A percentile compares a stretch with the other conserved stretches of the same genome.
Evolutionary conservation across 2,113 vertebrate genomes (phyloP).

Genomic region (Serinus canaria): DNA sequence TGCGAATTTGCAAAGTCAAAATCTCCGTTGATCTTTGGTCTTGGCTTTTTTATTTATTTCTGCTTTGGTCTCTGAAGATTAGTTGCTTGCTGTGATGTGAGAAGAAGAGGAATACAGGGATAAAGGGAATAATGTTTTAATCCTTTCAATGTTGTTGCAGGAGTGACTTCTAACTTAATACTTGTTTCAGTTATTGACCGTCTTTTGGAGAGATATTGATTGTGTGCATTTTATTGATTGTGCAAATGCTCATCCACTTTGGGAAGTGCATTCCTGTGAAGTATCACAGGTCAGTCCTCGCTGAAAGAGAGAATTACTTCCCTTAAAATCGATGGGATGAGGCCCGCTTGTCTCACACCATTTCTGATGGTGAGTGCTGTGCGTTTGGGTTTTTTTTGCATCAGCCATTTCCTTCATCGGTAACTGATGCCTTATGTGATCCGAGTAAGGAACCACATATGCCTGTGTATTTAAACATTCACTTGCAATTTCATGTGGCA

Average conservation of each 20-base stretch:
- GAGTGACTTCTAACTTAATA: neutral
- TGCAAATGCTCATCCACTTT: neutral
- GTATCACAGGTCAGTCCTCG: accelerated
- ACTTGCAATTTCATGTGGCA: neutral
- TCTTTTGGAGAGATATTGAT: neutral
- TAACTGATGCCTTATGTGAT: neutral
- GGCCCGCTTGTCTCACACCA: neutral
- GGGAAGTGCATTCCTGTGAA: neutral
- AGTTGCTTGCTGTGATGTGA: neutral
- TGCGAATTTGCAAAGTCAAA: neutral
- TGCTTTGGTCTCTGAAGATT: neutral
- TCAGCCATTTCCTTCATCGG: neutral
- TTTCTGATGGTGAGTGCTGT: neutral
- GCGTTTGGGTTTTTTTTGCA: neutral
- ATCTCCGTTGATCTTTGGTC: neutral
- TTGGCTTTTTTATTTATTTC: neutral
- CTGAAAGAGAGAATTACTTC: neutral
- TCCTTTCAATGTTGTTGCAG: neutral
- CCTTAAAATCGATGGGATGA: neutral
- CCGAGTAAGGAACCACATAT: accelerated
- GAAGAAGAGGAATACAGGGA: neutral
- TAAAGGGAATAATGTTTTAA: neutral
- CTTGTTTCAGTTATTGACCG: neutral
- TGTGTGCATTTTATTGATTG: neutral
- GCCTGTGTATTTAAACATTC: neutral